phyloP scores from a whole-genome alignment of 2,888 invertebrate species.

The Caenorhabditis angaria region DNA sequence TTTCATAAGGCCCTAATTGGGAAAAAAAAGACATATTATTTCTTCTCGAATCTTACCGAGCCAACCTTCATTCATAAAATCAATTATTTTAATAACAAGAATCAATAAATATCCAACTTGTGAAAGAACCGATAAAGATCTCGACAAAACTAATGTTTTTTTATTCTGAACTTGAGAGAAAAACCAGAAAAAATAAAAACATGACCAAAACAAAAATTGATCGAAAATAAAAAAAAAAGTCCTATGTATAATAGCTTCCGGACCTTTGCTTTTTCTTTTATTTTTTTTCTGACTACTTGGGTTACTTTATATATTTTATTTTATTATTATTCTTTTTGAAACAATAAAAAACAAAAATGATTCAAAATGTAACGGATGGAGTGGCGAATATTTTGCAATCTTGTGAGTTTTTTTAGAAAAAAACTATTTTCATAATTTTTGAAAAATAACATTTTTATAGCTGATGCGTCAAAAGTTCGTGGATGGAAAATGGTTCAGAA shows the following conservation, averaged over 20 bases:
- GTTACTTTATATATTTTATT: conserved; percentile 8
- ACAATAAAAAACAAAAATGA: conserved; percentile 37
- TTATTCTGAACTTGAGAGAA: no score
- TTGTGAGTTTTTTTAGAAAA: conserved; percentile 25
- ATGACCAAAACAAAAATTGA: no score
- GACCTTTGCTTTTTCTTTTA: neutral
- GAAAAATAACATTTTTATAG: conserved; percentile 25
- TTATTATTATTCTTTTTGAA: conserved; percentile 14
- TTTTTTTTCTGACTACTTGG: neutral
- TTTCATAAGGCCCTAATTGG: no score
- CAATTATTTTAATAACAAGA: no score
- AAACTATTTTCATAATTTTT: neutral
- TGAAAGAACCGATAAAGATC: no score
- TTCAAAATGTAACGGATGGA: conserved; percentile 64
- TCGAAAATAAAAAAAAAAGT: no score
- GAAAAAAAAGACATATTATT: no score
- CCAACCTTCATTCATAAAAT: neutral
- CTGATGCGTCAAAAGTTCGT: conserved; percentile 52
- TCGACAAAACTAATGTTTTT: no score
- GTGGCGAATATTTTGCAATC: conserved; percentile 57
- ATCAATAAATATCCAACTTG: no score
- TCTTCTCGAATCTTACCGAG: no score
- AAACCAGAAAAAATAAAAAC: no score
- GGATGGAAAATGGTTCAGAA: conserved; percentile 71
- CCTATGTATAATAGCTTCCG: conserved; percentile 11